Base-by-base conservation (phyloP, 2,113 vertebrate species). In the Tamias sibiricus region DNA sequence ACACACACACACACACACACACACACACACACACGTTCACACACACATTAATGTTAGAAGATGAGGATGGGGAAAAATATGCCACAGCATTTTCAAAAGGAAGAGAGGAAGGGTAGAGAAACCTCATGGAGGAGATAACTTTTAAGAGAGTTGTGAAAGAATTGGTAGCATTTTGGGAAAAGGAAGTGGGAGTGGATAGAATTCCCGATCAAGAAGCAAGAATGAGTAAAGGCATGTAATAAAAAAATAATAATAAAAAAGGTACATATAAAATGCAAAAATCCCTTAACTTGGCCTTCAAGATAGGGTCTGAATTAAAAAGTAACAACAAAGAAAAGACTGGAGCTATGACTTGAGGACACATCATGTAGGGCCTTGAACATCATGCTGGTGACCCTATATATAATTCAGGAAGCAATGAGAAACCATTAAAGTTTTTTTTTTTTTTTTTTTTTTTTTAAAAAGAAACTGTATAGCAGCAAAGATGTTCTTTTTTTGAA, bases 371-470 rank as follows among this genome's bases (percentile, higher is more conserved):
- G n/a, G 80, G 52, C 74, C 57, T 81, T 82, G 79, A 94, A 74
- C 72, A 47, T 40, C 54, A 54, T 37, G 7, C 2, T 42, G 71
- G 84, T 95, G 54, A 90, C n/a, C 74, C 86, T 92, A 37, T 47
- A 28, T n/a, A 35, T 80, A 94, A 96, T 90, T 96, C 79, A 95
- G 24, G 40, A 69, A 35, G 37, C 88, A 97, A 95, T 68, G 80
- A 89, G 32, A 24, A 92, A n/a, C 37, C 14, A 44, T 66, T 80
- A 82, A 85, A 74, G 28, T 68, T 47, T 91, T 71, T 90, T 93
- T 19, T 1, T 71, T 87, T 93, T 19, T 2, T 47, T 91, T 71
- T 90, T 93, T 19, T 1, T 71, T 87, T 93, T 19, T 2, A n/a
- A n/a, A 47, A 80, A 49, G n/a, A 95, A 96, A 92, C 3, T 68